Conservation (phyloP, 2,888 invertebrate species). For the Rosalia funebris region DNA sequence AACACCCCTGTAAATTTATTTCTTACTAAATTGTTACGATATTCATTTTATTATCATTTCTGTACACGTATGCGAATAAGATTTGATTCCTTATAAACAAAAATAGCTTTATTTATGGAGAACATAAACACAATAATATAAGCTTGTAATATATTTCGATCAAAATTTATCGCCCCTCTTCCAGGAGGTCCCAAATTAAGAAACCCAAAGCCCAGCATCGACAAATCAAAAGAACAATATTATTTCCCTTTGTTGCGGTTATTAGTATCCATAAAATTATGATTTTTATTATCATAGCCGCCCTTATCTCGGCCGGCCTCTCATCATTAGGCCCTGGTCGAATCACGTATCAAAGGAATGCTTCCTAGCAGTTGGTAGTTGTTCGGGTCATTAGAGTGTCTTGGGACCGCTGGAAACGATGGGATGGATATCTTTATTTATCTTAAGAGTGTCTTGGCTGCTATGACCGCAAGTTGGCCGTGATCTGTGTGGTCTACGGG, state of each 20-base stretch:
- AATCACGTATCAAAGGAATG: slow-evolving; percentile 57
- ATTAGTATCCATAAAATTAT: slow-evolving; percentile 42
- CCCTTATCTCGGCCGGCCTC: slow-evolving; percentile 41
- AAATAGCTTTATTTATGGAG: too few species aligned
- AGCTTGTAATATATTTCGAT: slow-evolving; percentile 4
- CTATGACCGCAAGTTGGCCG: slow-evolving; percentile 59
- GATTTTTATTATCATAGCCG: slow-evolving; percentile 40
- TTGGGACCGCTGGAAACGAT: slow-evolving; percentile 55
- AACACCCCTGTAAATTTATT: too few species aligned
- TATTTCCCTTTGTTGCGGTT: slow-evolving; percentile 20
- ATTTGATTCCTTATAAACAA: too few species aligned
- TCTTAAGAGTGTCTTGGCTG: slow-evolving; percentile 62
- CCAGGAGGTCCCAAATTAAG: slow-evolving; percentile 12
- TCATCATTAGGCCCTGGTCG: slow-evolving; percentile 43
- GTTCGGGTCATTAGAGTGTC: slow-evolving; percentile 63
- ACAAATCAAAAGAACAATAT: slow-evolving; percentile 31
- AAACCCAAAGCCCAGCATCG: slow-evolving; percentile 1
- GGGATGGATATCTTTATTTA: slow-evolving; percentile 64
- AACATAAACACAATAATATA: background rate
- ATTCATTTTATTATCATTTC: too few species aligned
- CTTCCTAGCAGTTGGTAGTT: slow-evolving; percentile 59
- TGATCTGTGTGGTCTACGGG: slow-evolving; percentile 59
- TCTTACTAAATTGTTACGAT: too few species aligned
- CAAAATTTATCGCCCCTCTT: slow-evolving; percentile 10
- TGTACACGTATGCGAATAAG: too few species aligned